Conservation (phyloP, 2,113 vertebrate species). For the Lepisosteus osseus region DNA sequence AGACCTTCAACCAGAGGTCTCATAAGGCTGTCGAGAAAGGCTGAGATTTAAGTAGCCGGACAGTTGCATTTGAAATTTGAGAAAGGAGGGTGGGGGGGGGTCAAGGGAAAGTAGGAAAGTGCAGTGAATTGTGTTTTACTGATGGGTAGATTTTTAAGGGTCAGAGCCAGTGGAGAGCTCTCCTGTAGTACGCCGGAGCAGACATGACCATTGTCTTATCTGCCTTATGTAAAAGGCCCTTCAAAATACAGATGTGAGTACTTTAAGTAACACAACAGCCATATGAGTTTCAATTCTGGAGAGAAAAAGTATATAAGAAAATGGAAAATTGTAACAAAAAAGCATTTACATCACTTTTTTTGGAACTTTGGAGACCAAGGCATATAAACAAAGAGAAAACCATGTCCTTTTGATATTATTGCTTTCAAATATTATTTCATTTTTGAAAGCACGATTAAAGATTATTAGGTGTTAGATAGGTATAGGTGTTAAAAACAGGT, state of each 20-base stretch:
- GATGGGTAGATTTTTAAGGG: neutral
- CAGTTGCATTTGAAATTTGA: no score
- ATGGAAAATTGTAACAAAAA: slow-evolving; percentile 1
- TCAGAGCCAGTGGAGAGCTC: slow-evolving; percentile 21
- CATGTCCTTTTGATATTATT: neutral
- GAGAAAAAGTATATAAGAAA: neutral
- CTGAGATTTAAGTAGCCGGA: no score
- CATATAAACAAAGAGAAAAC: neutral
- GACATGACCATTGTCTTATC: slow-evolving; percentile 21
- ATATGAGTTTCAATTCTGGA: slow-evolving; percentile 1
- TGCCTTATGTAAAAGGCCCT: slow-evolving; percentile 20
- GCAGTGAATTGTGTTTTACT: no score
- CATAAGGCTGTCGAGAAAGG: no score
- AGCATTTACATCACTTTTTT: neutral
- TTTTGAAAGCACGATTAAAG: no score
- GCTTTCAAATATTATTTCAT: neutral
- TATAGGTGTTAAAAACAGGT: no score
- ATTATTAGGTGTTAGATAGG: no score
- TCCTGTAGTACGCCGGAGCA: slow-evolving; percentile 12
- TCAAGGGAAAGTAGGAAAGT: no score
- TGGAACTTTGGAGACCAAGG: neutral
- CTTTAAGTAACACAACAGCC: slow-evolving; percentile 1
- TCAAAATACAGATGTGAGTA: slow-evolving; percentile 17
- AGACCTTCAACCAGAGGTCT: no score
- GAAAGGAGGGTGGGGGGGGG: no score